Conservation (phyloP, 2,113 vertebrate genomes). For the Arizona elegans region DNA sequence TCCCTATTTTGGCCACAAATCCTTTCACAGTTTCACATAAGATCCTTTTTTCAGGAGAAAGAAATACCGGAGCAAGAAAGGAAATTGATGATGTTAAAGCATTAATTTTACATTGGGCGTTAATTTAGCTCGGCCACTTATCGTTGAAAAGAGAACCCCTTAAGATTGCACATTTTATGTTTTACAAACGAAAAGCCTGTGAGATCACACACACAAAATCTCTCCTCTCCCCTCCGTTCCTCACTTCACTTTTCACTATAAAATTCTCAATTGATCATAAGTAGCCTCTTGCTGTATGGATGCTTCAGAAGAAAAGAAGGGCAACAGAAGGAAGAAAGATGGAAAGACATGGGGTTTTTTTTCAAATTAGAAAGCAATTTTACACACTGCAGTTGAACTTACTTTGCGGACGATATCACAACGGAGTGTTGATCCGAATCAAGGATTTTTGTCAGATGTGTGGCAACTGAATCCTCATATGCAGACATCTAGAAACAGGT, state of each 20-base stretch:
- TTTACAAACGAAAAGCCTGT: neutral
- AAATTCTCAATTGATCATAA: neutral
- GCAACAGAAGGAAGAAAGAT: neutral
- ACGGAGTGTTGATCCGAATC: slow-evolving; percentile 94
- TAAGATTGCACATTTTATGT: neutral
- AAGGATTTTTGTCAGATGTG: slow-evolving; percentile 95
- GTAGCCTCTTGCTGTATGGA: neutral
- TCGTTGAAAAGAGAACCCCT: neutral
- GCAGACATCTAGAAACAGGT: slow-evolving; percentile 82
- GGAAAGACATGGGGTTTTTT: neutral
- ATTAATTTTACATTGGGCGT: slow-evolving; percentile 7
- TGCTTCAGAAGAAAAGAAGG: neutral
- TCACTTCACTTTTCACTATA: neutral
- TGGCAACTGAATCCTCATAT: slow-evolving; percentile 92
- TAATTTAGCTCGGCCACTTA: neutral
- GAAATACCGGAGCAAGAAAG: neutral
- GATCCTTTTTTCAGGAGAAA: slow-evolving; percentile 74
- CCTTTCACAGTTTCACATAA: slow-evolving; percentile 97
- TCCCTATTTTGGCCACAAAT: slow-evolving; percentile 95
- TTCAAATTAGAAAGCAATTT: neutral
- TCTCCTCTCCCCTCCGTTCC: neutral
- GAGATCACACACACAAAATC: neutral
- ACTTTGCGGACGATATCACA: slow-evolving; percentile 95
- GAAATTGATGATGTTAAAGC: neutral
- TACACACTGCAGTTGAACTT: slow-evolving; percentile 54